Evolutionary conservation across 2,888 invertebrate genomes (phyloP).

Genomic region (Acanthosepion esculentum): DNA sequence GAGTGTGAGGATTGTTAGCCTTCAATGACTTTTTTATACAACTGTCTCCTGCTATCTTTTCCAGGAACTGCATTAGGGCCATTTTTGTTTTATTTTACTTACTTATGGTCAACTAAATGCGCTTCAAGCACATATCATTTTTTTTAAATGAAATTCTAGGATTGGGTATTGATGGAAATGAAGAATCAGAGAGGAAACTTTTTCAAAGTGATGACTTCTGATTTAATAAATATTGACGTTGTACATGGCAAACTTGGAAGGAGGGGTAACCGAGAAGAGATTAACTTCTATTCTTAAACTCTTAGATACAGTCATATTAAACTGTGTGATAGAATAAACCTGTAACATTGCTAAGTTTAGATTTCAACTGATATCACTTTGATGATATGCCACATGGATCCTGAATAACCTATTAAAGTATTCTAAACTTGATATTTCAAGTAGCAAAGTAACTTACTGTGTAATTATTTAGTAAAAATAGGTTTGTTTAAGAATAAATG

Average conservation of each 20-base stretch:
- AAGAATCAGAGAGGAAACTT: not conserved
- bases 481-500: too few species aligned
- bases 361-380: not conserved
- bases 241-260: not conserved
- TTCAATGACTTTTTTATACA: not conserved
- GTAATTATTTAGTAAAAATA: not conserved
- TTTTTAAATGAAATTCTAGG: not conserved
- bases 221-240: not conserved
- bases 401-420: too few species aligned
- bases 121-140: constrained; percentile 8
- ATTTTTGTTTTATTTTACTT: not conserved
- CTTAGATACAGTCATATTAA: not conserved
- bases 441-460: not conserved
- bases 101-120: not conserved
- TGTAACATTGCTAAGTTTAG: not conserved
- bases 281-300: not conserved
- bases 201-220: not conserved
- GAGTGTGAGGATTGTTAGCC: not conserved
- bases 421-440: not conserved
- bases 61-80: too few species aligned
- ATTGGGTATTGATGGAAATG: not conserved
- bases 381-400: not conserved
- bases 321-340: not conserved
- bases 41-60: not conserved
- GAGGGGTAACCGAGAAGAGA: not conserved